Evolutionary conservation across 2,797 vertebrate species (phyloP).

Genomic region (Sebastes steindachneri): DNA sequence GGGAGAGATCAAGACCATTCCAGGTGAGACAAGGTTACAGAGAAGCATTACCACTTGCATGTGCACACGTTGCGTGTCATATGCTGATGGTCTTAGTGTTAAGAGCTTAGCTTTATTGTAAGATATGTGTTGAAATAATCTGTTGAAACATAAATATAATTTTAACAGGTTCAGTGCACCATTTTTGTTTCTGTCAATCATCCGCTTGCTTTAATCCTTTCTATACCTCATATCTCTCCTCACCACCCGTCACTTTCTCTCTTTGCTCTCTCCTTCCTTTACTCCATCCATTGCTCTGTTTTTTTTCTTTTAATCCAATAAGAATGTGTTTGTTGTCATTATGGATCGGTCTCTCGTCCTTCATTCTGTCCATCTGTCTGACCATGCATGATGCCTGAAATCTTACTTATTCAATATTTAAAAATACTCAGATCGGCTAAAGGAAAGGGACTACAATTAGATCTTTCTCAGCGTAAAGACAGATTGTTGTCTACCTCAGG

Average conservation of each 20-base stretch:
- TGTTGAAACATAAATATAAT: not conserved
- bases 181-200: no score
- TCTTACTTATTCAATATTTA: not conserved
- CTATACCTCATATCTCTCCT: not conserved
- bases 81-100: not conserved
- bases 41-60: not conserved
- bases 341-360: not conserved
- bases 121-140: not conserved
- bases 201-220: not conserved
- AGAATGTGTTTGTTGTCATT: not conserved
- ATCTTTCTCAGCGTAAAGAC: not conserved
- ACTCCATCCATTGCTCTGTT: not conserved
- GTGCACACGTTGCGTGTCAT: not conserved
- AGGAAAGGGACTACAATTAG: not conserved
- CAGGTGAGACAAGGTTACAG: conserved; percentile 81
- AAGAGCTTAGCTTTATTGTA: not conserved
- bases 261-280: not conserved
- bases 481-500: not conserved
- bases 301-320: not conserved
- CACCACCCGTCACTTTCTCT: not conserved
- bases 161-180: not conserved
- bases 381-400: not conserved
- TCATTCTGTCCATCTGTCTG: not conserved
- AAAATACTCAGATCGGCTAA: not conserved
- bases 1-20: conserved; percentile 89